Evolutionary conservation across 1,140 invertebrate genomes (phyloP).

Genomic region (Zaprionus camerounensis): DNA sequence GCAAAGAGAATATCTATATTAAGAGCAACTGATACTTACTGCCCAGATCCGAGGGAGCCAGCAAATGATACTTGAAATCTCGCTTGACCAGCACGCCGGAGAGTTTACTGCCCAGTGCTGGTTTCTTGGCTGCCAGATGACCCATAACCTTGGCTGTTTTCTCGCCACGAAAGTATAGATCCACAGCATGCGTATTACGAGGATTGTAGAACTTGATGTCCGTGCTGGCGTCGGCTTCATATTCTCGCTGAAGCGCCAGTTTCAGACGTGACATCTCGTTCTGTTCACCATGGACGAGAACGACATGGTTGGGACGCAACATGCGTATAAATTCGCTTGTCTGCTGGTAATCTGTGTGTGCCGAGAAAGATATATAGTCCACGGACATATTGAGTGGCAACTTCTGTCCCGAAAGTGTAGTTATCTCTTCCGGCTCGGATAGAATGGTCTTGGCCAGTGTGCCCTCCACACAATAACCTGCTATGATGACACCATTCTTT

Average conservation of each 20-base stretch:
- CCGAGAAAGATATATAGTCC: constrained; percentile 99
- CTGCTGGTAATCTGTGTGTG: constrained; percentile 99
- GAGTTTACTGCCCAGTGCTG: constrained; percentile 91
- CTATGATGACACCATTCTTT: constrained; percentile 99
- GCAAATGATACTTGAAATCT: constrained; percentile 99
- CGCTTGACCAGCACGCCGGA: constrained; percentile 98
- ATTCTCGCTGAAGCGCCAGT: constrained; percentile 96
- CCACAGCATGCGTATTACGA: constrained; percentile 96
- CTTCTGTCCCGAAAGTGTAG: constrained; percentile 97
- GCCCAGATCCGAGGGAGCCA: constrained; percentile 95
- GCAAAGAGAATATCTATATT: not conserved
- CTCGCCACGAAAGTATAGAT: constrained; percentile 97
- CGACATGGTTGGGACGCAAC: constrained; percentile 97
- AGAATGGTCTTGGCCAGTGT: constrained; percentile 98
- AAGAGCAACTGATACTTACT: constrained; percentile 86
- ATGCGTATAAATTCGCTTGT: constrained; percentile 98
- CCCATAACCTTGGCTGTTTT: constrained; percentile 99
- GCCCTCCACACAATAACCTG: constrained; percentile 99
- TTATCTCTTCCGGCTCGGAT: constrained; percentile 99
- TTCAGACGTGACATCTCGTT: constrained; percentile 99
- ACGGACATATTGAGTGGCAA: constrained; percentile 98
- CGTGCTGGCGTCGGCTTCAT: constrained; percentile 94
- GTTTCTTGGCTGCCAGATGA: constrained; percentile 92
- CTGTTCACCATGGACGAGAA: constrained; percentile 98
- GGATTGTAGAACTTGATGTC: constrained; percentile 98